Percentiles rank a stretch among this genome's conserved stretches.
These are phyloP conservation scores for Epizoanthus stellaris DNA, from an alignment of 92 coral and sea anemone species.

Conservation along the genomic window DNA sequence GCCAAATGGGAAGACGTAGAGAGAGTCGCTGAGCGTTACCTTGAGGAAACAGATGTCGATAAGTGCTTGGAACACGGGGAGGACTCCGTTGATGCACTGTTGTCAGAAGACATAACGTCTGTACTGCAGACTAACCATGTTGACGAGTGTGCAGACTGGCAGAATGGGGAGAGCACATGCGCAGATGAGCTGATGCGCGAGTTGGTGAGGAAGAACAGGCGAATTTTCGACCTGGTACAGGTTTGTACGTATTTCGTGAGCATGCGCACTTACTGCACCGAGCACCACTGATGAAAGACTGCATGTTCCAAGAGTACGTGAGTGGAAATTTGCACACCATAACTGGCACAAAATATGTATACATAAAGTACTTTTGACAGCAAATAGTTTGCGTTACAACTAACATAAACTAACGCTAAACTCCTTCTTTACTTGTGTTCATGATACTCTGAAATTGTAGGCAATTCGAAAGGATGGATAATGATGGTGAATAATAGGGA, in stretches of 20 bases:
- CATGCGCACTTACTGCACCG: slow-evolving; percentile 46
- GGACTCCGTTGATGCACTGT: background rate
- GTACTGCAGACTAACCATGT: background rate
- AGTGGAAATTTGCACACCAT: background rate
- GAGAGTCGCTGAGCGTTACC: background rate
- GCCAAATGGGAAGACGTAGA: slow-evolving; percentile 22
- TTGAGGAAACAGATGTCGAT: background rate
- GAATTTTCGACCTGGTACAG: slow-evolving; percentile 73
- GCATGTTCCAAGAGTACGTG: background rate
- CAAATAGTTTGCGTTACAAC: no score
- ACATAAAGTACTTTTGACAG: background rate
- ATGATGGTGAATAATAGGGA: no score
- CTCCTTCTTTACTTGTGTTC: no score
- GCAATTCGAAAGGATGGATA: no score
- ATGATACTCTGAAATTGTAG: no score
- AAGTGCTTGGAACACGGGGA: no score
- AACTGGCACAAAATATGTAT: background rate
- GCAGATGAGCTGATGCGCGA: slow-evolving; percentile 53
- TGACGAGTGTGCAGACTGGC: background rate
- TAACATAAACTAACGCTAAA: no score
- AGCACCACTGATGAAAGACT: background rate
- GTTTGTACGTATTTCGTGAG: slow-evolving; percentile 60
- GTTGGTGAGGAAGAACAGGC: slow-evolving; percentile 70
- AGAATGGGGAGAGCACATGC: slow-evolving; percentile 1
- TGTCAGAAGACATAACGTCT: background rate